Evolutionary conservation across 2,888 invertebrate species (phyloP).

Genomic region (Laspeyria flexula): DNA sequence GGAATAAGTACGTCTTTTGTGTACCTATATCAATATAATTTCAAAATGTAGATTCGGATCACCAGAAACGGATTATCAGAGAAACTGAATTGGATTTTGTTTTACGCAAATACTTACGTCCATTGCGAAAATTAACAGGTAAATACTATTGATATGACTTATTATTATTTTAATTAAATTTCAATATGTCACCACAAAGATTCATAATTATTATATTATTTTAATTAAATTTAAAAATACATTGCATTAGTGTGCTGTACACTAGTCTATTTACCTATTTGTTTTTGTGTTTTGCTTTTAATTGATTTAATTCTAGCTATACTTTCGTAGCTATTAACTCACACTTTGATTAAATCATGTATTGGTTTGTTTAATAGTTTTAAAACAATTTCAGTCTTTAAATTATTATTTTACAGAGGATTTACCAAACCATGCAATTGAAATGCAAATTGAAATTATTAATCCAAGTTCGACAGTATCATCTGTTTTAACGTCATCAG

Average conservation of each 20-base stretch:
- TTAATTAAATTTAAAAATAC: no score
- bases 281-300: no score
- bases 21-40: neutral
- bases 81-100: slow-evolving; percentile 31
- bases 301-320: no score
- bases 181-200: no score
- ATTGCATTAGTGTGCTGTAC: no score
- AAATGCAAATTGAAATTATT: slow-evolving; percentile 65
- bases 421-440: slow-evolving; percentile 67
- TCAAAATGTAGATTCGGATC: slow-evolving; percentile 17
- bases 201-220: no score
- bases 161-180: neutral
- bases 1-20: no score
- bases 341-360: no score
- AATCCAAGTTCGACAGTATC: neutral
- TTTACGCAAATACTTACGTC: slow-evolving; percentile 47
- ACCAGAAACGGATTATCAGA: slow-evolving; percentile 16
- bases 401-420: slow-evolving; percentile 47
- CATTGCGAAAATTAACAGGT: slow-evolving; percentile 52
- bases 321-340: no score
- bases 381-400: neutral
- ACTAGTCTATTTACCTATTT: no score
- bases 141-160: neutral
- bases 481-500: neutral
- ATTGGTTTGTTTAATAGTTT: no score